These are phyloP conservation scores for Mesembrinibis cayennensis DNA, from an alignment of 2,113 vertebrate genomes.

Conservation along the genomic window DNA sequence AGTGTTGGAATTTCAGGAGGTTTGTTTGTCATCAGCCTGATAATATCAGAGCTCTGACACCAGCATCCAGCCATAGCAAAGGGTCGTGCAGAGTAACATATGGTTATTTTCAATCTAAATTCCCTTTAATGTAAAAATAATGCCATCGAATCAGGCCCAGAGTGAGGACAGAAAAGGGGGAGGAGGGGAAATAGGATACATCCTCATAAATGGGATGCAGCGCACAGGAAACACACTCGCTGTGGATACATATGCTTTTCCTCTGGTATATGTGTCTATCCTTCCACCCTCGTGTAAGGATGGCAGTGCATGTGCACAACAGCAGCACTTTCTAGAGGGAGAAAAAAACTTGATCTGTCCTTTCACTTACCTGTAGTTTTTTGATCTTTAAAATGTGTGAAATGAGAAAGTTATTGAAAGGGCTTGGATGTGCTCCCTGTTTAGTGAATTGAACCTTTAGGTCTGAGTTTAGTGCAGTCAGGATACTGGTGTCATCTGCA, in stretches of 20 bases:
- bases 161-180: not conserved
- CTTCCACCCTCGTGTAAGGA: accelerated
- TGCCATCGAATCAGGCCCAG: not conserved
- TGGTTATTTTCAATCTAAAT: conserved; percentile 2
- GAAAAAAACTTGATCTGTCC: not conserved
- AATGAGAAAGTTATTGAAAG: not conserved
- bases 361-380: not conserved
- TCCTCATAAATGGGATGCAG: not conserved
- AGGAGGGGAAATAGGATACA: not conserved
- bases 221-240: not conserved
- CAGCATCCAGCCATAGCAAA: not conserved
- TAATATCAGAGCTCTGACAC: not conserved
- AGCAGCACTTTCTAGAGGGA: not conserved
- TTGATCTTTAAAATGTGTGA: not conserved
- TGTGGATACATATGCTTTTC: not conserved
- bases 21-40: not conserved
- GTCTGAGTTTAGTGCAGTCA: not conserved
- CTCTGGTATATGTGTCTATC: not conserved
- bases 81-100: not conserved
- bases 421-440: not conserved
- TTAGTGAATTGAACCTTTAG: not conserved
- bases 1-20: not conserved
- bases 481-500: not conserved
- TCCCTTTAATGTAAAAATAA: not conserved
- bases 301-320: not conserved